Evolutionary conservation across 1,140 invertebrate genomes (phyloP).

Genomic region (Eciton burchellii): DNA sequence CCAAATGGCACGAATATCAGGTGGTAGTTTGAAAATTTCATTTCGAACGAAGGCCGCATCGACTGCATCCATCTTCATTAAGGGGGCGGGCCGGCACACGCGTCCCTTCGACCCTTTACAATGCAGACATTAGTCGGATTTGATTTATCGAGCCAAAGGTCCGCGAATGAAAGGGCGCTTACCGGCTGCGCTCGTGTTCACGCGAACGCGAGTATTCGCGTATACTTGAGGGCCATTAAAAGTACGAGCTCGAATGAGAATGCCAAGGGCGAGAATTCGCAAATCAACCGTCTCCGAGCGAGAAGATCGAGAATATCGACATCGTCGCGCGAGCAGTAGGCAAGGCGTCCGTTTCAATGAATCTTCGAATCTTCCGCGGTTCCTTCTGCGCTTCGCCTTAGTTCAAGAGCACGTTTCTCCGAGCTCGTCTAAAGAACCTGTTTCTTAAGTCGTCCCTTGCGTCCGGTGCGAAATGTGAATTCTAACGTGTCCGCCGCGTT

Average conservation of each 20-base stretch:
- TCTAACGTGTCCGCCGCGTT: neutral
- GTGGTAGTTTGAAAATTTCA: slow-evolving; percentile 53
- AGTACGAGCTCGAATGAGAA: neutral
- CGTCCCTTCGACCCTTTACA: slow-evolving; percentile 35
- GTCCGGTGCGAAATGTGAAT: neutral
- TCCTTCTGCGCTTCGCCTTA: too few relatives aligned
- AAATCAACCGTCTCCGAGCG: slow-evolving; percentile 21
- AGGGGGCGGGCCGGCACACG: neutral
- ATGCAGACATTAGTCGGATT: slow-evolving; percentile 55
- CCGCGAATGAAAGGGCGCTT: slow-evolving; percentile 47
- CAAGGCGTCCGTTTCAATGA: neutral
- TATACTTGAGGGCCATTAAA: slow-evolving; percentile 39
- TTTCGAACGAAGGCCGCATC: slow-evolving; percentile 23
- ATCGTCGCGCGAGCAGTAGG: neutral
- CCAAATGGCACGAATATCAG: slow-evolving; percentile 48
- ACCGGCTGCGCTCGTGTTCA: neutral
- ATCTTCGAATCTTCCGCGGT: neutral
- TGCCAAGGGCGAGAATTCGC: slow-evolving; percentile 15
- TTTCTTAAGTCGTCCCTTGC: neutral
- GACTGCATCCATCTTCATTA: slow-evolving; percentile 51
- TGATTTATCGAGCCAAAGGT: slow-evolving; percentile 57
- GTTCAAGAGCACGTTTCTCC: too few relatives aligned
- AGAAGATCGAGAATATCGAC: neutral
- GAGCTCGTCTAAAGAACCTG: neutral
- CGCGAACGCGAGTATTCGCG: slow-evolving; percentile 15